These are phyloP conservation scores for Amphipoea lucens DNA, from an alignment of 2,888 invertebrate species.

Conservation along the genomic window DNA sequence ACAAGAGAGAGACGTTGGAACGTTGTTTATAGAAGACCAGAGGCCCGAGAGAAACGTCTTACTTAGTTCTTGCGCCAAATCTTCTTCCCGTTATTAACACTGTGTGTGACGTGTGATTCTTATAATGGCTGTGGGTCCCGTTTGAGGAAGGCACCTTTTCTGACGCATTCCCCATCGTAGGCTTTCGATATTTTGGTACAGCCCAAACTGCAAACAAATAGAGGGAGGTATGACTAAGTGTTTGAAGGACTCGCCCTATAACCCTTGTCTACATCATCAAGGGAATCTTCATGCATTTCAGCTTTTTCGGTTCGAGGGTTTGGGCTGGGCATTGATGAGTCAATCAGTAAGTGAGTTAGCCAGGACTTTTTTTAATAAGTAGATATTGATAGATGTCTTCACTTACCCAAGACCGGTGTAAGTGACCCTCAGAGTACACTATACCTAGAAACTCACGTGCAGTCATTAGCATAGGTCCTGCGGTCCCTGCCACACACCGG, in stretches of 20 bases:
- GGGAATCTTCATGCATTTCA: background rate
- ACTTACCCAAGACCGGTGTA: background rate
- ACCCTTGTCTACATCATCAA: background rate
- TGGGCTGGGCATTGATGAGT: background rate
- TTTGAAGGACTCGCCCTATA: background rate
- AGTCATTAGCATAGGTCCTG: slow-evolving; percentile 36
- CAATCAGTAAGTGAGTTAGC: too few species aligned
- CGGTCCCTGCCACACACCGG: slow-evolving; percentile 34
- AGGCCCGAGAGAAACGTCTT: background rate
- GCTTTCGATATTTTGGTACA: slow-evolving; percentile 18
- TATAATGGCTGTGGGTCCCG: background rate
- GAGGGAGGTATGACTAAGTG: background rate
- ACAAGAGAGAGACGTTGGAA: too few species aligned
- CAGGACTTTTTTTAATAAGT: background rate
- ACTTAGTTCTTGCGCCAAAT: background rate
- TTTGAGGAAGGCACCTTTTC: background rate
- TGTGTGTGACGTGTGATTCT: background rate
- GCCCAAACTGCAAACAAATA: slow-evolving; percentile 30
- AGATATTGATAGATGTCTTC: background rate
- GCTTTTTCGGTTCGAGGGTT: background rate
- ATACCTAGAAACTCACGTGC: slow-evolving; percentile 33
- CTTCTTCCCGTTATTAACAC: background rate
- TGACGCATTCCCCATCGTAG: slow-evolving; percentile 25
- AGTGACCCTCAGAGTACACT: background rate
- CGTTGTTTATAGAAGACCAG: background rate